These are phyloP conservation scores for Rhamphomyia laevipes DNA, from an alignment of 2,888 invertebrate species.

Conservation along the genomic window DNA sequence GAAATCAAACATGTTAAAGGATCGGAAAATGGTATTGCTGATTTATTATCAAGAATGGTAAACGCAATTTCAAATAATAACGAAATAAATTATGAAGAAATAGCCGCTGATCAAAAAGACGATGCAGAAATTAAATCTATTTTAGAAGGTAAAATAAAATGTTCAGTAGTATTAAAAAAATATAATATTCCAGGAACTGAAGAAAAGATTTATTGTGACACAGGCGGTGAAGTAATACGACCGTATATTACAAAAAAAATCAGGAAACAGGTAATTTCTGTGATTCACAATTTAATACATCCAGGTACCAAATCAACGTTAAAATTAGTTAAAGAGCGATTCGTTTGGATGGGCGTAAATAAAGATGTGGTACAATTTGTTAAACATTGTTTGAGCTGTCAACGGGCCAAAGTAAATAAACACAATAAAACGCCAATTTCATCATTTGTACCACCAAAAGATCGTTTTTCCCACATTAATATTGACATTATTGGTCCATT, in stretches of 20 bases:
- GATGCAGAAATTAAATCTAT: not conserved
- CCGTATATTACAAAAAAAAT: too few relatives aligned
- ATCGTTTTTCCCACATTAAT: not conserved
- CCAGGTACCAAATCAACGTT: too few relatives aligned
- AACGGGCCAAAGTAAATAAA: not conserved
- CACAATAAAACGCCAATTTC: not conserved
- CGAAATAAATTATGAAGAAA: not conserved
- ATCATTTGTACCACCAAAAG: not conserved
- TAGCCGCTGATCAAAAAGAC: not conserved
- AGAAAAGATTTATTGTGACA: too few relatives aligned
- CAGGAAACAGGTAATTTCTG: too few relatives aligned
- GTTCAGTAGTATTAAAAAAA: too few relatives aligned
- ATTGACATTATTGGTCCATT: not conserved
- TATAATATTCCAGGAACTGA: too few relatives aligned
- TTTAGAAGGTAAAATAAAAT: too few relatives aligned
- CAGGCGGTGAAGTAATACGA: too few relatives aligned
- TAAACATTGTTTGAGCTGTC: not conserved
- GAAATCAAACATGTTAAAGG: conserved; percentile 3
- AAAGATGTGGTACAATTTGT: too few relatives aligned
- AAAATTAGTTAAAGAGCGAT: too few relatives aligned
- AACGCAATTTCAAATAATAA: not conserved
- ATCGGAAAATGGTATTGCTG: not conserved
- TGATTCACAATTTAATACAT: too few relatives aligned
- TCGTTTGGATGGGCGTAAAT: too few relatives aligned
- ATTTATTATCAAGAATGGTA: not conserved